Evolutionary conservation across 92 coral and sea anemone species (phyloP).

Genomic region (Phenganax subtilis): DNA sequence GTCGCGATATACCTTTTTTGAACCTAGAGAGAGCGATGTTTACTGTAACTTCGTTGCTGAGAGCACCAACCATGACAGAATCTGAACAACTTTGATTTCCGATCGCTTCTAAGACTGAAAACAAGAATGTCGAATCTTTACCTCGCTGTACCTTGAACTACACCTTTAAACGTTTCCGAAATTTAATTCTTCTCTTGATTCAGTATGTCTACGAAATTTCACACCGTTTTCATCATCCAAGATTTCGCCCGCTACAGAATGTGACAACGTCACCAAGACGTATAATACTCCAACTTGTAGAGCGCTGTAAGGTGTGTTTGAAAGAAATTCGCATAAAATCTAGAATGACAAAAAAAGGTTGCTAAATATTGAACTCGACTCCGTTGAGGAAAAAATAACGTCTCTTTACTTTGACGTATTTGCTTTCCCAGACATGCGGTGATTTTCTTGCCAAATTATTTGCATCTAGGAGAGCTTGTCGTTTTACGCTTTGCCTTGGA

Average conservation of each 20-base stretch:
- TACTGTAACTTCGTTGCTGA: slow-evolving; percentile 65
- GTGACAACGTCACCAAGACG: slow-evolving; percentile 71
- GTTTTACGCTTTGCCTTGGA: slow-evolving; percentile 72
- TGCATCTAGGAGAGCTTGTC: slow-evolving; percentile 67
- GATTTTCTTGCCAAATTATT: slow-evolving; percentile 74
- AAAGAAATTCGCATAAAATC: slow-evolving; percentile 76
- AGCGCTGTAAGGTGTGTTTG: slow-evolving; percentile 60
- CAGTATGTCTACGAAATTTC: neutral
- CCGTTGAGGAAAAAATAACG: neutral
- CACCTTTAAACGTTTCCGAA: neutral
- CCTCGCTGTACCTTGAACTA: neutral
- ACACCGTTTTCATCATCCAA: slow-evolving; percentile 66
- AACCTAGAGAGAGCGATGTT: slow-evolving; percentile 69
- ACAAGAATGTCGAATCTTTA: neutral
- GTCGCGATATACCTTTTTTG: slow-evolving; percentile 54
- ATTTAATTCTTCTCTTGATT: neutral
- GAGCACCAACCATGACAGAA: slow-evolving; percentile 64
- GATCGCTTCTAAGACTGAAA: slow-evolving; percentile 75
- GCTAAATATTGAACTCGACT: neutral
- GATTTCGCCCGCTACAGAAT: slow-evolving; percentile 63
- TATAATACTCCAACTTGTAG: slow-evolving; percentile 66
- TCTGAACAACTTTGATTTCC: slow-evolving; percentile 67
- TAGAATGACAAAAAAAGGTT: slow-evolving; percentile 22
- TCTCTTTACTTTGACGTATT: slow-evolving; percentile 58
- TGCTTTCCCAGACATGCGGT: slow-evolving; percentile 83